These are phyloP conservation scores for Euleptes europaea DNA, from an alignment of 2,113 vertebrate species.

Conservation along the genomic window DNA sequence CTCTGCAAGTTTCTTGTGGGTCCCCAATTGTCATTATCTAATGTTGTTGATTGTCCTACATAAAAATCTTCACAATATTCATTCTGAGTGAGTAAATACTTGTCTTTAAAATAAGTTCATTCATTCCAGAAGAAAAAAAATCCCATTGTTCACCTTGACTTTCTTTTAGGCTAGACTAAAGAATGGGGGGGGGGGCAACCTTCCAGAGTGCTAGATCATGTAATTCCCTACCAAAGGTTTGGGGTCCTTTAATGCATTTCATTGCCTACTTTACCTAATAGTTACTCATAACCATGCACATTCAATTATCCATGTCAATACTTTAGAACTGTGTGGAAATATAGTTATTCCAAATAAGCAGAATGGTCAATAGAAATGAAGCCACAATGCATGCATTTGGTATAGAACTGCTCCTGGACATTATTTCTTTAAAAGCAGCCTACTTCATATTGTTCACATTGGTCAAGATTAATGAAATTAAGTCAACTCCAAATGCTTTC, in stretches of 20 bases:
- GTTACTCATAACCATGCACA: too few species aligned
- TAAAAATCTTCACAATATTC: too few species aligned
- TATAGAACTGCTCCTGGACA: background rate
- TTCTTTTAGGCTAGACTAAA: background rate
- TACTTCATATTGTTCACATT: conserved; percentile 20
- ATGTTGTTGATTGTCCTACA: too few species aligned
- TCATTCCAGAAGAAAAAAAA: too few species aligned
- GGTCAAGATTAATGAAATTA: conserved; percentile 40
- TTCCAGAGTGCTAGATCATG: background rate
- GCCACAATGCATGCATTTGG: background rate
- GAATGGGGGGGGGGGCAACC: background rate
- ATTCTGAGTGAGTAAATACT: too few species aligned
- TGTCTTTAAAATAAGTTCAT: too few species aligned
- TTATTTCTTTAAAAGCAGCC: background rate
- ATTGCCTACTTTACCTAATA: background rate
- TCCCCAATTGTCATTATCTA: too few species aligned
- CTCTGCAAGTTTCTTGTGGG: too few species aligned
- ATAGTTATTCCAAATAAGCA: background rate
- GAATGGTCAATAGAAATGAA: background rate
- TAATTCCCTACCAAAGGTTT: background rate
- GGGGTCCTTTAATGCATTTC: background rate
- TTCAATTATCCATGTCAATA: background rate
- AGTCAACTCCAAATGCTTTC: conserved; percentile 2
- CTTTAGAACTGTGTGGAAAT: background rate
- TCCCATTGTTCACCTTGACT: background rate